Base-by-base conservation (phyloP, 2,113 vertebrate genomes). In the Dipodomys merriami region DNA sequence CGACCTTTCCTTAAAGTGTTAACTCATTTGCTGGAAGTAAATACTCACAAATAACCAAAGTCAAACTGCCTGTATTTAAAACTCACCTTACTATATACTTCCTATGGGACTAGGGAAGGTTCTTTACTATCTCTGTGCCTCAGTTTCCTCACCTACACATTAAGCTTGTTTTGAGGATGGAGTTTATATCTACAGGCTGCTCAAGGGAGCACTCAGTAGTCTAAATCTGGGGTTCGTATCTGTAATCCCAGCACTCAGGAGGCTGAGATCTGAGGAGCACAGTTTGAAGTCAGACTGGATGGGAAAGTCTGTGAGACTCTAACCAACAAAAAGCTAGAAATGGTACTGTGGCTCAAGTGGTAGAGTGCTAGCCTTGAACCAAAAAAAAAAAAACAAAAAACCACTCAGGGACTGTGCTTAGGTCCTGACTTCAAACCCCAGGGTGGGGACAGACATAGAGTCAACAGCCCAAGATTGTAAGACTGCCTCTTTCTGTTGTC, bases 391-490 rank as follows among this genome's bases (percentile, higher is more conserved):
- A 39, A 39, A 39, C 35, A 39, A 39, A 39, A 57, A 57, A 57
- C 12, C 4, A 13, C 53, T 16, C 15, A 18, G 53, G 53, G 15
- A 18, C 53, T 2, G 53, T 18, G 12, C 16, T 57, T 18, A 57
- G 53, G 53, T 16, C 53, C 53, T 57, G 15, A 30, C 27, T 68
- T 27, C 67, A 68, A 12, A 68, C 25, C 9, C 93, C 64, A 71
- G 16, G 73, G 72, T 12, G 67, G 44, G 29, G 67, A 35, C 13
- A 83, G 57, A 80, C 80, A 65, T 57, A 44, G 0, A 44, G 65
- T 27, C 44, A 67, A 3, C 0, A 12, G 62, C 53, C 11, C 4
- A 0, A 49, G 44, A 64, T 5, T 67, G 0, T 16, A 65, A 4
- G 46, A n/a, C 20, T 76, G 29, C 65, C 30, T 53, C 30, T 6